Percentiles rank a stretch among this genome's conserved stretches.
phyloP scores from a whole-genome alignment of 2,113 vertebrate genomes.

The Anguilla japonica region DNA sequence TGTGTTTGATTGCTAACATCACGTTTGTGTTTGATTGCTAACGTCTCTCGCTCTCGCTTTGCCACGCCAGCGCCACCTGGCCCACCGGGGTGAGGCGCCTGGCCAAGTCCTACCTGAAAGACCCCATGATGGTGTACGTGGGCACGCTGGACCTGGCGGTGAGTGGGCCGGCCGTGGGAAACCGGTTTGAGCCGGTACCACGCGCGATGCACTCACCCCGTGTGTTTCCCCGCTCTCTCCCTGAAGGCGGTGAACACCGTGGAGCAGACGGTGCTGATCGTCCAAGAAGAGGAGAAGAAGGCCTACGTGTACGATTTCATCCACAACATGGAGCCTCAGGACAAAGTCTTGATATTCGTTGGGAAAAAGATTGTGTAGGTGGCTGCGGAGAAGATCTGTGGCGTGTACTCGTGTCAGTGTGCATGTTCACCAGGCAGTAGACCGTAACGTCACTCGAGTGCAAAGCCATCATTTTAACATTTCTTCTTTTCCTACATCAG shows the following conservation, averaged over 20 bases:
- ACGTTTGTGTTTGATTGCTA: too few species aligned
- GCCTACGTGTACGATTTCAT: constrained; percentile 79
- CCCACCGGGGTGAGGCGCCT: constrained; percentile 85
- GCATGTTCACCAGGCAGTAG: neutral
- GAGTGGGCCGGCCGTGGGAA: constrained; percentile 54
- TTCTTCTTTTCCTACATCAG: too few species aligned
- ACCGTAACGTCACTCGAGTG: too few species aligned
- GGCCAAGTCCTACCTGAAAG: constrained; percentile 87
- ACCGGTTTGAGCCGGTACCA: too few species aligned
- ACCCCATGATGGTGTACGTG: constrained; percentile 94
- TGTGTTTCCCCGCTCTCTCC: constrained; percentile 19
- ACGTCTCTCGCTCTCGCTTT: neutral
- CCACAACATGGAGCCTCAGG: constrained; percentile 77
- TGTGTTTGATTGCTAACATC: too few species aligned
- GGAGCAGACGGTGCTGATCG: constrained; percentile 79
- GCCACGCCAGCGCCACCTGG: constrained; percentile 86
- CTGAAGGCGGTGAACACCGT: constrained; percentile 87
- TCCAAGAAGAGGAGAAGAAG: constrained; percentile 87
- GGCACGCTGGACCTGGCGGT: constrained; percentile 92
- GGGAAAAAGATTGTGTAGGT: constrained; percentile 86
- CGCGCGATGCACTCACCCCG: too few species aligned
- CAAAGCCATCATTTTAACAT: too few species aligned
- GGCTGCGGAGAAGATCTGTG: neutral
- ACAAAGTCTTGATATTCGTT: constrained; percentile 94
- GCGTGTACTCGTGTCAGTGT: neutral